phyloP scores from a whole-genome alignment of 2,797 vertebrate genomes.

The Eurystomus glaucurus region DNA sequence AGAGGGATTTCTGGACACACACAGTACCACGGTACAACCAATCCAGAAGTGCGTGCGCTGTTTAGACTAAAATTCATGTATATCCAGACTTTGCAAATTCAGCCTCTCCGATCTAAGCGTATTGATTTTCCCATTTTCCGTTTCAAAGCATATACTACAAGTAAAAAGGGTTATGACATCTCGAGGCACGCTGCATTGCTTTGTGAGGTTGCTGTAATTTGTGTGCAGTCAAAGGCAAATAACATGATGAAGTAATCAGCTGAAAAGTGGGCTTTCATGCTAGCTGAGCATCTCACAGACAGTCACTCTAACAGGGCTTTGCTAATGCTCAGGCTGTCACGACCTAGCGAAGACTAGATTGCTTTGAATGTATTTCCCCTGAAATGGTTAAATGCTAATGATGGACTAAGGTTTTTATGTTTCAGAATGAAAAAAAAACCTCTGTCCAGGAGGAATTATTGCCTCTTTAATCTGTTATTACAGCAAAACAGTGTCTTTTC shows the following conservation, averaged over 20 bases:
- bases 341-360: background rate
- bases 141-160: constrained; percentile 32
- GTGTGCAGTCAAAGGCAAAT: constrained; percentile 54
- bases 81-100: constrained; percentile 26
- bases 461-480: background rate
- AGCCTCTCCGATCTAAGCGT: constrained; percentile 15
- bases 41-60: background rate
- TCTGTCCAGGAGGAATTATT: background rate
- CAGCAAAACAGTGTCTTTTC: background rate
- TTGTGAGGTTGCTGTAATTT: constrained; percentile 37
- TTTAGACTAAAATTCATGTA: constrained; percentile 36
- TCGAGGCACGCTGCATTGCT: constrained; percentile 9
- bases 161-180: constrained; percentile 45
- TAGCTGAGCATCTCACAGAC: constrained; percentile 21
- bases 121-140: constrained; percentile 69
- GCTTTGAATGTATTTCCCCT: background rate
- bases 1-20: constrained; percentile 13
- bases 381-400: constrained; percentile 33
- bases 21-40: background rate
- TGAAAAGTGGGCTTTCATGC: constrained; percentile 16
- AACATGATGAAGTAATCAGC: constrained; percentile 52
- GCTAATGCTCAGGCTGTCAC: background rate
- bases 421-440: background rate
- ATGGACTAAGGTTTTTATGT: background rate
- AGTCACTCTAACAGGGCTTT: background rate